Base-by-base conservation (phyloP, 2,113 vertebrate species). In the Platycercus adscitus region DNA sequence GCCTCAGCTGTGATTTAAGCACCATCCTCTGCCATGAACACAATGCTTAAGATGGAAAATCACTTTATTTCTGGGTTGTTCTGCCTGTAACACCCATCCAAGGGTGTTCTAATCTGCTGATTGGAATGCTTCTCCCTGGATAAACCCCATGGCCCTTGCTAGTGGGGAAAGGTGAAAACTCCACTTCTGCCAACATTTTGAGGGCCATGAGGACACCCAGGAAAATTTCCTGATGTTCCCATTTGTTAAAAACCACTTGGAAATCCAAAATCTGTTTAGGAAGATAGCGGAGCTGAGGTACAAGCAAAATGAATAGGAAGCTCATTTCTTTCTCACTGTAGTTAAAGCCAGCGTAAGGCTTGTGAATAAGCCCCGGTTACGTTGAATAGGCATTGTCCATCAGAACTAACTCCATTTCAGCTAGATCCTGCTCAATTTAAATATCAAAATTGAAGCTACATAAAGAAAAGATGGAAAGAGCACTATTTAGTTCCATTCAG, bases 371-470 rank as follows among this genome's bases (percentile, higher is more conserved):
- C 75, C 68, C 81, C 77, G 72, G 80, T 79, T 91, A 81, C 0
- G 0, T 10, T 93, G 91, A 95, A 91, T 81, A 97, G 94, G 83
- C 91, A 91, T 93, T 97, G 97, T 97, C 95, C 93, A 89, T 52
- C 87, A 95, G 85, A 89, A 94, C 91, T 91, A 93, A 63, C 95
- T 94, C 95, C 68, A 90, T 81, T 95, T 95, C 89, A 85, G 95
- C 77, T 39, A 76, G 73, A 88, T 89, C 81, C 94, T 73, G 88
- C 89, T 93, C 95, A 86, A 95, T 96, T 97, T 97, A 95, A 96
- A 96, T 92, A 92, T 37, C 72, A 92, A 92, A 96, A 92, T 8
- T 93, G 92, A 92, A 88, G 93, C 61, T 86, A 95, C 94, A 94
- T 87, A 96, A 95, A 94, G 93, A 85, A 89, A 86, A 81, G 73